Base-by-base conservation (phyloP, 2,113 vertebrate species). In the Neogobius melanostomus region DNA sequence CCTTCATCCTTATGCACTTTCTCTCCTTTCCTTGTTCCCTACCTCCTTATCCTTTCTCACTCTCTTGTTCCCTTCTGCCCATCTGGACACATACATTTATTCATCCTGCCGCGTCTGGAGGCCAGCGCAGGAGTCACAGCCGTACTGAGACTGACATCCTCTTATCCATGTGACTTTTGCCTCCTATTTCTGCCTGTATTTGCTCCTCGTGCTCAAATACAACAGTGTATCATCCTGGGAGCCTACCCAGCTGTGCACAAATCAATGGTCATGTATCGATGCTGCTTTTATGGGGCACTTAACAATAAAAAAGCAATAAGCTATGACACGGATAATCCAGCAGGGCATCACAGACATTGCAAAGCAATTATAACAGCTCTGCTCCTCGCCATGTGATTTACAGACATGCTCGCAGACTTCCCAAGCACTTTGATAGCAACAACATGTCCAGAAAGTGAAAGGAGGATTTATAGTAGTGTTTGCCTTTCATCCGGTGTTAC, bases 291-390 rank as follows among this genome's bases (percentile, higher is more conserved):
- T 67, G 84, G 82, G 85, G 73, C 84, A 85, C 82, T 89, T 87
- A 88, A 89, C 81, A 89, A 89, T 89, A 82, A 87, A 88, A 89
- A 88, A 81, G 79, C 90, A 85, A 89, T 89, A 85, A 88, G 72
- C 79, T 88, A 77, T 79, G 87, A 89, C 87, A 85, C 64, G 70
- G 77, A 85, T 87, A 89, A 91, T 87, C 80, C 43, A 51, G 21
- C 66, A 71, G 85, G 80, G 75, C 83, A 86, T 86, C 87, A 61
- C 65, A 69, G 71, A 75, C 69, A 78, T 82, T 77, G 71, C 74
- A 81, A 72, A 77, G 82, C 85, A 88, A 83, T 87, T 88, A 86
- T 74, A 88, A 81, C 81, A 82, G 68, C 84, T 82, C 80, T 70
- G 69, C 84, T 84, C 60, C 66, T 77, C 72, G 64, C 79, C 51